phyloP scores from a whole-genome alignment of 2,888 invertebrate genomes.

The Iselma pallidipennis region DNA sequence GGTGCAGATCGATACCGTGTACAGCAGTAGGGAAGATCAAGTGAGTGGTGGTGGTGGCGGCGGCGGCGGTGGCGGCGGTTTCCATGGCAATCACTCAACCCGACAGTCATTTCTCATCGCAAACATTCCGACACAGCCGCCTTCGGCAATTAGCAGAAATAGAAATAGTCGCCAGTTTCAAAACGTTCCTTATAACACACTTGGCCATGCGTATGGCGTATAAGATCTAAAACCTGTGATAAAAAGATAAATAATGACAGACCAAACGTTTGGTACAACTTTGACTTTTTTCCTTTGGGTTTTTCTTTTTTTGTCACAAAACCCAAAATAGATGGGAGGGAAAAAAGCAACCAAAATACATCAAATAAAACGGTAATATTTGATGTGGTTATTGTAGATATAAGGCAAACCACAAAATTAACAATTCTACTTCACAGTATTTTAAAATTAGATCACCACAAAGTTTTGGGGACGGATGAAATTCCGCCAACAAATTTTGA shows the following conservation, averaged over 20 bases:
- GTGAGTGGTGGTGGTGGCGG: slow-evolving; percentile 20
- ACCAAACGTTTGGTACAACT: neutral
- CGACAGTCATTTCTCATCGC: slow-evolving; percentile 55
- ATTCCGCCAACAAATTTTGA: neutral
- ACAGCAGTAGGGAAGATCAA: slow-evolving; percentile 35
- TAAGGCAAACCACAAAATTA: neutral
- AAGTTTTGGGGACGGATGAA: neutral
- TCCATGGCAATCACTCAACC: slow-evolving; percentile 55
- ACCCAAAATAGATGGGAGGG: neutral
- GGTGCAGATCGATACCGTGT: slow-evolving; percentile 39
- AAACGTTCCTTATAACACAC: slow-evolving; percentile 31
- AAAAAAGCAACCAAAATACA: too few species aligned
- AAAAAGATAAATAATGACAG: slow-evolving; percentile 14
- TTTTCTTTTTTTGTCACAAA: neutral
- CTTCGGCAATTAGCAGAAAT: slow-evolving; percentile 57
- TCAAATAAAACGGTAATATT: neutral
- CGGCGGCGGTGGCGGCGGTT: slow-evolving; percentile 44
- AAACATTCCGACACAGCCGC: slow-evolving; percentile 52
- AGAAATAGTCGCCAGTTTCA: slow-evolving; percentile 50
- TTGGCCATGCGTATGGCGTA: slow-evolving; percentile 29
- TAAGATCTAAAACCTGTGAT: slow-evolving; percentile 15
- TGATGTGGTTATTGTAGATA: neutral
- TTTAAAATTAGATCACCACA: neutral
- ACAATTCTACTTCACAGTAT: neutral
- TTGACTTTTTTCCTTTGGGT: neutral